A percentile compares a stretch with the other conserved stretches of the same genome.
Evolutionary conservation across 2,888 invertebrate genomes (phyloP).

Genomic region (Mactromeris polynyma): DNA sequence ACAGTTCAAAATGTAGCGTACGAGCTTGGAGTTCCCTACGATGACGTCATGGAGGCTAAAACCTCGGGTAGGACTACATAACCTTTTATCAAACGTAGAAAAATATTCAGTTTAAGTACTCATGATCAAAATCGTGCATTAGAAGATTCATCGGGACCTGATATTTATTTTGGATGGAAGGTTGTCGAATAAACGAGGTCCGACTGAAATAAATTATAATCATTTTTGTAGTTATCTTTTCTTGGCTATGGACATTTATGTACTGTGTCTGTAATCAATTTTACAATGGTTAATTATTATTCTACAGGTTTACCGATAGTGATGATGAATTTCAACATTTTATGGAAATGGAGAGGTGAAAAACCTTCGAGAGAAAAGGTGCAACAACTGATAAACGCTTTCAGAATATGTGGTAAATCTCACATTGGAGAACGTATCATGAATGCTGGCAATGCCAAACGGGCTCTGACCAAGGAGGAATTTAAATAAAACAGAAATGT

Average conservation of each 20-base stretch:
- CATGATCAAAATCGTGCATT: no score
- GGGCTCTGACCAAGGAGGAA: slow-evolving; percentile 68
- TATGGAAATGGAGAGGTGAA: slow-evolving; percentile 74
- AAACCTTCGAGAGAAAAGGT: slow-evolving; percentile 62
- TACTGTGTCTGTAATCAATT: no score
- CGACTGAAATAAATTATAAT: no score
- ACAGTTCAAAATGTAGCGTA: slow-evolving; percentile 68
- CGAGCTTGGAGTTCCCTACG: slow-evolving; percentile 69
- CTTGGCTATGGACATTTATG: no score
- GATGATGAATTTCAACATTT: slow-evolving; percentile 70
- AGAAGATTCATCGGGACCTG: no score
- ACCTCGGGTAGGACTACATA: slow-evolving; percentile 49
- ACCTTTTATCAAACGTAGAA: no score
- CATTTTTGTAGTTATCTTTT: no score
- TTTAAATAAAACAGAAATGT: slow-evolving; percentile 43
- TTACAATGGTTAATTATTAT: neutral
- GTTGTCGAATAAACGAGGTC: no score
- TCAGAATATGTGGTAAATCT: slow-evolving; percentile 65
- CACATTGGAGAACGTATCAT: slow-evolving; percentile 64
- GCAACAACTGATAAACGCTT: slow-evolving; percentile 63
- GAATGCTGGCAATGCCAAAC: slow-evolving; percentile 65
- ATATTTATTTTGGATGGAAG: no score
- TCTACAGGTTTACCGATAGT: slow-evolving; percentile 64
- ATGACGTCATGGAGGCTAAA: slow-evolving; percentile 70
- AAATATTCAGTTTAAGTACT: no score